Conservation (phyloP, 2,888 invertebrate genomes). For the Drosophila neonasuta region DNA sequence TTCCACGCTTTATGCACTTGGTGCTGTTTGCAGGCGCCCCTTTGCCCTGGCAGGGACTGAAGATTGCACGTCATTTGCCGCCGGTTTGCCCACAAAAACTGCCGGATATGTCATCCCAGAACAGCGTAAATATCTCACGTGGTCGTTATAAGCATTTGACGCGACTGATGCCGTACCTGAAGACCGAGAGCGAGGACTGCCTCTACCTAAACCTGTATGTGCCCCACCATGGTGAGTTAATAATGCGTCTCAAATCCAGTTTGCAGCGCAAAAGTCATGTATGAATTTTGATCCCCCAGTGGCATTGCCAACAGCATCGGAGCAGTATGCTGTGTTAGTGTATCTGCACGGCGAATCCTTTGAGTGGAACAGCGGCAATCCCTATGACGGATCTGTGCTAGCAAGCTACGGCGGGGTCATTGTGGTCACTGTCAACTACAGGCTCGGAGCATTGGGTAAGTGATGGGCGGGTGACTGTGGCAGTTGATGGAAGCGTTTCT, state of each 20-base stretch:
- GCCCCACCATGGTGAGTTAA: constrained; percentile 89
- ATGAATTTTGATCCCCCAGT: neutral
- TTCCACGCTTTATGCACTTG: neutral
- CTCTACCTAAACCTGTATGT: constrained; percentile 95
- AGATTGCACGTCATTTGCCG: constrained; percentile 87
- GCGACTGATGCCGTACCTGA: constrained; percentile 87
- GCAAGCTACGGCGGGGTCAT: constrained; percentile 95
- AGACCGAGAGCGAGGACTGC: constrained; percentile 92
- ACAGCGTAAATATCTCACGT: constrained; percentile 85
- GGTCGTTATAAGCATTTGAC: constrained; percentile 88
- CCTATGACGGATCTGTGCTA: constrained; percentile 96
- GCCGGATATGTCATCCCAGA: constrained; percentile 85
- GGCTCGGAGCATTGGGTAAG: constrained; percentile 90
- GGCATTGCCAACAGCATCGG: constrained; percentile 80
- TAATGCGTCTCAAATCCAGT: constrained; percentile 10
- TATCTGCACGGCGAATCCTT: constrained; percentile 98
- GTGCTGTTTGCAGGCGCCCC: constrained; percentile 85
- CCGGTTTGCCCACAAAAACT: constrained; percentile 94
- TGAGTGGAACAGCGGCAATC: constrained; percentile 98
- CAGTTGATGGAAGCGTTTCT: constrained; percentile 6
- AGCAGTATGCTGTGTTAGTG: constrained; percentile 91
- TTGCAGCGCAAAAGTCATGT: neutral
- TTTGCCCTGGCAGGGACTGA: constrained; percentile 89
- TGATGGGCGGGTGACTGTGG: neutral
- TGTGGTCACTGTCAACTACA: constrained; percentile 92